Evolutionary conservation across 2,113 vertebrate genomes (phyloP).

Genomic region (Ranitomeya imitator): DNA sequence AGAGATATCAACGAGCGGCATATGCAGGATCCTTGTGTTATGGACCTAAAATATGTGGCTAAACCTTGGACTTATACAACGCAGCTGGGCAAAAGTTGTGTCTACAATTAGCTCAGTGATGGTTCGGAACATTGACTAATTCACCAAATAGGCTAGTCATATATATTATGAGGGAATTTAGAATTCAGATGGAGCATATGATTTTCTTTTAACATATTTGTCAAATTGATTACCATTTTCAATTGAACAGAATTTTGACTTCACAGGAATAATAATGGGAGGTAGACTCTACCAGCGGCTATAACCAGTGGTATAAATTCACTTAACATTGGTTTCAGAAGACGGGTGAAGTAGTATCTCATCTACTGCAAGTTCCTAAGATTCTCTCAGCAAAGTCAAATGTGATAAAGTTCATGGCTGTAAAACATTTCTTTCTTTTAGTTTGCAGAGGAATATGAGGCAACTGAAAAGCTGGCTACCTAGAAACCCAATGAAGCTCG

Average conservation of each 20-base stretch:
- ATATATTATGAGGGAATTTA: not conserved
- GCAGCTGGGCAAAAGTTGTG: not conserved
- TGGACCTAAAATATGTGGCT: not conserved
- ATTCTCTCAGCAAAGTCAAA: not conserved
- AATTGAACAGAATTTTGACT: not conserved
- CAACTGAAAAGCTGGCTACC: constrained; percentile 94
- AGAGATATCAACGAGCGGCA: not conserved
- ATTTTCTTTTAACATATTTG: not conserved
- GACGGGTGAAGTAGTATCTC: not conserved
- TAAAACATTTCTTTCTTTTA: constrained; percentile 63
- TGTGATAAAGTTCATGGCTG: not conserved
- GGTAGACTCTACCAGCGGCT: not conserved
- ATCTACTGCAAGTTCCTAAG: not conserved
- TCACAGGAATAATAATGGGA: not conserved
- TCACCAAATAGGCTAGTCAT: not conserved
- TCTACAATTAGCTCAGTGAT: too few relatives aligned
- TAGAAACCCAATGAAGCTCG: constrained; percentile 96
- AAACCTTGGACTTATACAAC: not conserved
- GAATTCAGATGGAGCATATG: not conserved
- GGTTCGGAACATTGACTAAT: not conserved
- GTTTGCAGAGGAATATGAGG: constrained; percentile 85
- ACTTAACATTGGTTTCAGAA: not conserved
- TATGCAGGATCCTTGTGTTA: not conserved
- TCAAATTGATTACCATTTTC: too few relatives aligned
- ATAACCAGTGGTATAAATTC: not conserved